Evolutionary conservation across 2,888 invertebrate species (phyloP).

Genomic region (Sphinx pinastri): DNA sequence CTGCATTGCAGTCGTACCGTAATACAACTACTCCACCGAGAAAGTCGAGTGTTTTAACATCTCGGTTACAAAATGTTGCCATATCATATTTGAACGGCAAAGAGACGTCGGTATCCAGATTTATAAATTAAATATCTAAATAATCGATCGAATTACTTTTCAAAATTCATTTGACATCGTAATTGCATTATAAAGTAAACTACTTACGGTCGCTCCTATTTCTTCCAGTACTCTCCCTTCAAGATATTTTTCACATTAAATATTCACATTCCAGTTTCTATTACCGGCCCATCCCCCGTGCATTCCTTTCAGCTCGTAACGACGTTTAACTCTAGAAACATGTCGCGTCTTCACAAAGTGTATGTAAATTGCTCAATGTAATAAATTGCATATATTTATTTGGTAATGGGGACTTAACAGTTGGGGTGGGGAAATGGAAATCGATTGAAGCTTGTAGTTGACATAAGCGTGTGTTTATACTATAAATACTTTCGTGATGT

Average conservation of each 20-base stretch:
- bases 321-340: conserved; percentile 70
- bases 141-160: too few relatives aligned
- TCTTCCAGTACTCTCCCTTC: not conserved
- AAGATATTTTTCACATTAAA: conserved; percentile 30
- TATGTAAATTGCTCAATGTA: conserved; percentile 83
- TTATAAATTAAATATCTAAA: too few relatives aligned
- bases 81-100: too few relatives aligned
- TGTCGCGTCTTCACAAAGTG: conserved; percentile 69
- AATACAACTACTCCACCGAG: too few relatives aligned
- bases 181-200: not conserved
- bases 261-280: conserved; percentile 41
- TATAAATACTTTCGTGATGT: not conserved
- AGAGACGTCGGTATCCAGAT: too few relatives aligned
- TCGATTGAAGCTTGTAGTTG: conserved; percentile 46
- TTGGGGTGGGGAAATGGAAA: conserved; percentile 58
- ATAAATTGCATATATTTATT: conserved; percentile 82
- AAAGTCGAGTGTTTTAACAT: too few relatives aligned
- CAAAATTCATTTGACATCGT: too few relatives aligned
- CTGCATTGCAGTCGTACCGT: too few relatives aligned
- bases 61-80: too few relatives aligned
- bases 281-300: conserved; percentile 39
- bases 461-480: conserved; percentile 36
- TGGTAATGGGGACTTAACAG: conserved; percentile 73
- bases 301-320: conserved; percentile 59
- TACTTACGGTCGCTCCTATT: not conserved